Evolutionary conservation across 2,888 invertebrate species (phyloP), one percentile per base, ranked within the genome.

Genomic region (Hirtodrosophila alboralis): DNA sequence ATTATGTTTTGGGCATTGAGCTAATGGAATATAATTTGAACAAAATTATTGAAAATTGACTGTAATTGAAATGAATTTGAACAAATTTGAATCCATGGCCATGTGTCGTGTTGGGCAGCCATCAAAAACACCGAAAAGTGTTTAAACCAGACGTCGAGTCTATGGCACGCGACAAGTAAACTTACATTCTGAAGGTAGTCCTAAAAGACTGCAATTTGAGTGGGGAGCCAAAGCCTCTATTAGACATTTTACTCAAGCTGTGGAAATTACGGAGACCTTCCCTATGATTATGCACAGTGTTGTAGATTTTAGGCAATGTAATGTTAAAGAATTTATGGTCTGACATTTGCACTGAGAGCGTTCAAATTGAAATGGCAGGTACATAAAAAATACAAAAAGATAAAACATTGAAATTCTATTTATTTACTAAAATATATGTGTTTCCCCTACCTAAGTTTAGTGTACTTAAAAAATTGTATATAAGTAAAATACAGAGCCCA

Each of bases 11-110:
- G 62, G 49, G 43, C 54, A 54, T 74, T 13, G 12, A 31, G 10
- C 47, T 84, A 86, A 81, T 81, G 52, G 58, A 81, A 86, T 81
- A 75, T 84, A 86, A 81, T 86, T 84, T 78, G 45, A 44, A 34
- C 40, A 72, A 86, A 84, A 81, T 86, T 81, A 86, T 86, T 86
- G 83, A 81, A 84, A 81, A 86, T 81, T 81, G 83, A 72, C 64
- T 79, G 79, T 86, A 86, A 83, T 84, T 83, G 83, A 85, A 86
- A 86, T 83, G 70, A 75, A 86, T 86, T 84, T 75, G 68, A 72
- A 77, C 85, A 86, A 86, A 84, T 81, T 86, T 74, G 70, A 74
- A 63, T 84, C 83, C 75, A 73, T 52, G 86, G 44, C 36, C 60
- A 43, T 51, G 66, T 86, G 69, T 84, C 78, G 78, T 78, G 78